A percentile compares a stretch with the other conserved stretches of the same genome.
These are phyloP conservation scores for Oscheius sp. DNA, from an alignment of 2,888 invertebrate genomes.

Conservation along the genomic window DNA sequence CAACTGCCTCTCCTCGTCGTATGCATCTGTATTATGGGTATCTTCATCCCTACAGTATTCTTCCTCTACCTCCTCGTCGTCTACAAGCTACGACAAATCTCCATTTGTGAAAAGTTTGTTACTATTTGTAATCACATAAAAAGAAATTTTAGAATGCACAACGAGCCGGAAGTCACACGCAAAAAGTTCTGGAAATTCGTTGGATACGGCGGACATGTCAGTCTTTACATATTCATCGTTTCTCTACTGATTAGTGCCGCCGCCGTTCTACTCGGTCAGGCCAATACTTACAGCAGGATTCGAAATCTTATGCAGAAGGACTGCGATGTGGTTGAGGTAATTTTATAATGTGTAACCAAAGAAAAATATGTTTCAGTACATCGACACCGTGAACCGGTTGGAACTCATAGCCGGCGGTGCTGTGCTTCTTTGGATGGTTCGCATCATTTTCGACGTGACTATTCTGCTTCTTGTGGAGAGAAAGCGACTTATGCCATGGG, in stretches of 20 bases:
- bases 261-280: conserved; percentile 50
- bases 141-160: conserved; percentile 51
- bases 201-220: conserved; percentile 56
- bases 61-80: conserved; percentile 52
- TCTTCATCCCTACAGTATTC: conserved; percentile 55
- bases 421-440: conserved; percentile 60
- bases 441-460: conserved; percentile 60
- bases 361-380: conserved; percentile 49
- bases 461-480: conserved; percentile 54
- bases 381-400: conserved; percentile 54
- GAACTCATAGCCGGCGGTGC: conserved; percentile 60
- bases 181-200: conserved; percentile 54
- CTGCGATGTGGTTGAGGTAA: conserved; percentile 56
- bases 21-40: conserved; percentile 49
- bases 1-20: conserved; percentile 60
- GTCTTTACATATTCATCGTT: conserved; percentile 52
- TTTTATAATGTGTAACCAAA: no score
- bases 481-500: conserved; percentile 56
- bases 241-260: conserved; percentile 52
- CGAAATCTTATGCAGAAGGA: conserved; percentile 46
- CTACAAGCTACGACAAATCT: conserved; percentile 47
- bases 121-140: not conserved
- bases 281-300: conserved; percentile 46
- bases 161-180: conserved; percentile 53
- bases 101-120: conserved; percentile 48